Evolutionary conservation across 2,797 vertebrate species (phyloP), one percentile per base, ranked within the genome.

Genomic region (Periophthalmus magnuspinnatus): DNA sequence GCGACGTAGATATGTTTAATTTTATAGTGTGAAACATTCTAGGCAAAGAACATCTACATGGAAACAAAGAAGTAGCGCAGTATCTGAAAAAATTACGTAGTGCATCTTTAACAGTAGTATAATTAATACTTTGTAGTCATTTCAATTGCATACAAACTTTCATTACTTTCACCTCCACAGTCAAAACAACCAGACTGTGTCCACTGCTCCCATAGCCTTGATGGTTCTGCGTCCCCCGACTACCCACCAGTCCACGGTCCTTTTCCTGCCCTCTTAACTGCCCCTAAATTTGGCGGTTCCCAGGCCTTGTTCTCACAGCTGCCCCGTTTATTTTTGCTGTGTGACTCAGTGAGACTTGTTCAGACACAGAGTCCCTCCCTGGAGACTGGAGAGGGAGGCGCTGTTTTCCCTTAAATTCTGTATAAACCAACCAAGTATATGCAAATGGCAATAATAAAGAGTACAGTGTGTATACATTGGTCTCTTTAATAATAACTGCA

Each of bases 261-360:
- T 5, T 69, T 82, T 69, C 87, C 83, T 83, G 69, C 85, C 83
- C 83, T 81, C 72, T 82, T 74, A 85, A 85, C 88, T 82, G 79
- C 81, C 91, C 87, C 84, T 36, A 83, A 81, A 89, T 87, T 83
- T 82, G 81, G 83, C 84, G 85, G 89, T 94, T 94, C 93, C 93
- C 93, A 93, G 91, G 93, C 88, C 93, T 90, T 86, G 91, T 94
- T 94, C 93, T 93, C 93, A 93, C 93, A 94, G 91, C 92, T 91
- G 88, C 88, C 83, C 71, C 45, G 90, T 93, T 94, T 94, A 94
- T 94, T 94, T 94, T 94, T 90, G 90, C 88, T 72, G 72, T 82
- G 81, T 94, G 93, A 94, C 86, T 94, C 93, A 92, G 82, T 89
- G 87, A 88, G 90, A 81, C 87, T 87, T 85, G 85, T 78, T 88